These are phyloP conservation scores for Cyphomyrus discorhynchus DNA, from an alignment of 2,113 vertebrate species.

Conservation along the genomic window DNA sequence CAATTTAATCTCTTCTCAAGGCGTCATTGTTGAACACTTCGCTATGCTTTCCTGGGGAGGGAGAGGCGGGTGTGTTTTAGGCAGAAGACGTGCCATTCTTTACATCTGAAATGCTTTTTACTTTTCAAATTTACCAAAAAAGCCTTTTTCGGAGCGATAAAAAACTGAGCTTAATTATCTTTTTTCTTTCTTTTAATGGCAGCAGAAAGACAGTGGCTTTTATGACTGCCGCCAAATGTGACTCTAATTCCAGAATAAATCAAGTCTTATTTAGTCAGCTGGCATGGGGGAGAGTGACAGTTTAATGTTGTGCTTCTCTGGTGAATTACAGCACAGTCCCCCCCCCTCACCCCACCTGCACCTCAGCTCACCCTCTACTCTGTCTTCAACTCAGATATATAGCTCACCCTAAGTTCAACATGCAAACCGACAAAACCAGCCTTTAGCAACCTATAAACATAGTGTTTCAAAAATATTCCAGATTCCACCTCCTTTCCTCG, in stretches of 20 bases:
- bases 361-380: neutral
- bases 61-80: neutral
- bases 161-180: constrained; percentile 1
- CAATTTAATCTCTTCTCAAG: neutral
- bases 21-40: constrained; percentile 1
- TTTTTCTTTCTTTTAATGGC: neutral
- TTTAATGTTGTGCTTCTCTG: neutral
- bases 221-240: neutral
- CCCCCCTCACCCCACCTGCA: neutral
- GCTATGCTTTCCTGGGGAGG: neutral
- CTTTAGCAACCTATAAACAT: neutral
- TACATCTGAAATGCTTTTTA: constrained; percentile 1
- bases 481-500: neutral
- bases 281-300: neutral
- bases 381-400: neutral
- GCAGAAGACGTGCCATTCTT: neutral
- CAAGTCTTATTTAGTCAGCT: neutral
- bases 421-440: neutral
- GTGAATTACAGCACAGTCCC: constrained; percentile 1
- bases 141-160: neutral
- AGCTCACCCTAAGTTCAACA: neutral
- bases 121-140: neutral
- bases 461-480: neutral
- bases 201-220: neutral
- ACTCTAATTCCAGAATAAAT: constrained; percentile 16